Evolutionary conservation across 2,888 invertebrate genomes (phyloP), one percentile per base, ranked within the genome.

Genomic region (Aplocera efformata): DNA sequence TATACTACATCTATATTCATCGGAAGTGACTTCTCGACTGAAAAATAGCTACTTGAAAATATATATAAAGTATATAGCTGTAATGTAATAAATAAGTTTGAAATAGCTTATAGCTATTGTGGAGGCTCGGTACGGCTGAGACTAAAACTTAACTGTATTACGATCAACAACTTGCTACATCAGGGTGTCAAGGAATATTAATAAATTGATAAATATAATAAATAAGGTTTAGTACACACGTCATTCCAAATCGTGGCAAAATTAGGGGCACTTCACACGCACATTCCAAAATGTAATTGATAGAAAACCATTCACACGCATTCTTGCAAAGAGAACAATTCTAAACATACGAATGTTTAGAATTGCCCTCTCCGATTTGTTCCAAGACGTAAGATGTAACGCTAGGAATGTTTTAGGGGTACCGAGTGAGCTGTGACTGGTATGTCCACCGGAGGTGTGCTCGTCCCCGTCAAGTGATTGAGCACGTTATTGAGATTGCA

Each of bases 251-350:
- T 35, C 26, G 11, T 35, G 11, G 28, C 35, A 32, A 32, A 35
- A 35, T 45, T 32, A 45, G 32, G 36, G 13, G 7, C 32, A 45
- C 32, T 32, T 26, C 38, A 44, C 44, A 40, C 45, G 28, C 44
- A 31, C 43, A 43, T 40, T 45, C 45, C 26, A 26, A 35, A 17
- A n/a, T 9, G 2, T 9, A 25, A 8, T 44, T 20, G 6, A 36
- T 25, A 8, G 41, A 3, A 32, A 33, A 27, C 10, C 42, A 36
- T 32, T 35, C 41, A 39, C 28, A 27, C 30, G 23, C 22, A 32
- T 30, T 25, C 20, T 30, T 26, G 25, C 20, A 40, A 32, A 26
- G 13, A 10, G 10, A 25, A 10, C 6, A 10, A 31, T 26, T 31
- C 1, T 37, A 37, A 31, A 31, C 20, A 33, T 1, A 13, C 6